Percentiles rank a stretch among this genome's conserved stretches.
Evolutionary conservation across 2,113 vertebrate species (phyloP).

Genomic region (Lycaon pictus): DNA sequence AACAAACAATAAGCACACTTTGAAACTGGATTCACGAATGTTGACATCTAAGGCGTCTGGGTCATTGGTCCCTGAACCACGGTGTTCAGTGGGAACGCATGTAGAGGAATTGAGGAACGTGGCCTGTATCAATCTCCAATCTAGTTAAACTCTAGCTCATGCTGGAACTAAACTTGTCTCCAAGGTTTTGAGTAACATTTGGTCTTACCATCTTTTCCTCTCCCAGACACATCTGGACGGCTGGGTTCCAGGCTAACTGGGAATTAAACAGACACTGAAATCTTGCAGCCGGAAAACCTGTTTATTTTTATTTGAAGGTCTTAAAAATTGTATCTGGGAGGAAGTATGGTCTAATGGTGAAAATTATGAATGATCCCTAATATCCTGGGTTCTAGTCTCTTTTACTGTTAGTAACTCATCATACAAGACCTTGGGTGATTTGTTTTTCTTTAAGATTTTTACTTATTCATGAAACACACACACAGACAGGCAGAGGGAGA

Average conservation of each 20-base stretch:
- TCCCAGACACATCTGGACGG: constrained; percentile 46
- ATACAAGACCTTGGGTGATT: neutral
- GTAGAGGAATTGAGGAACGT: neutral
- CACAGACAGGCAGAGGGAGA: too few relatives aligned
- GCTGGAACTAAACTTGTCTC: constrained; percentile 22
- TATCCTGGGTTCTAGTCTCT: constrained; percentile 44
- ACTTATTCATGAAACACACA: too few relatives aligned
- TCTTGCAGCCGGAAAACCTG: constrained; percentile 39
- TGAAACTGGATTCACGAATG: neutral
- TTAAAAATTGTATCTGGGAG: constrained; percentile 68
- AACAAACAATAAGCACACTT: neutral
- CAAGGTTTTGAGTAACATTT: constrained; percentile 54
- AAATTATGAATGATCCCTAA: constrained; percentile 27
- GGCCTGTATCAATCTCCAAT: neutral
- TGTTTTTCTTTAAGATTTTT: too few relatives aligned
- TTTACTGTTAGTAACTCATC: neutral
- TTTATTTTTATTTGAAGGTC: constrained; percentile 58
- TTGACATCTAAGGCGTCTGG: neutral
- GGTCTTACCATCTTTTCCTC: neutral
- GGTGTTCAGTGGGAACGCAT: neutral
- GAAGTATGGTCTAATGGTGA: constrained; percentile 65
- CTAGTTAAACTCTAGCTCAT: neutral
- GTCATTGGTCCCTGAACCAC: neutral
- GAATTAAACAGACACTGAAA: constrained; percentile 51
- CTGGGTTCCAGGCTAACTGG: constrained; percentile 52